A percentile compares a stretch with the other conserved stretches of the same genome.
phyloP scores from a whole-genome alignment of 2,888 invertebrate species.

The Cerastis leucographa region DNA sequence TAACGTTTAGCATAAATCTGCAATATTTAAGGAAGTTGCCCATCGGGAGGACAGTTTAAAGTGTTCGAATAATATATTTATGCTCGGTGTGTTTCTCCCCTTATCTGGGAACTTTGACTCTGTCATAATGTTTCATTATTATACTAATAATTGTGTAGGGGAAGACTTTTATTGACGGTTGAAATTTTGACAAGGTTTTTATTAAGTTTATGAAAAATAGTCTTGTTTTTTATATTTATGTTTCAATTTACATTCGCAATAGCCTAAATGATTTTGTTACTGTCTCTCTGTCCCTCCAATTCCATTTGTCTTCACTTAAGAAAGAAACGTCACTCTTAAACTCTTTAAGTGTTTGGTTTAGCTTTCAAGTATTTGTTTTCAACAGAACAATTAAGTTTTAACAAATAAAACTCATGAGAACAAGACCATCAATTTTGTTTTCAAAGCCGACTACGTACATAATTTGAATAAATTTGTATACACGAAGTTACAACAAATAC shows the following conservation, averaged over 20 bases:
- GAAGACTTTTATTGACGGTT: conserved; percentile 45
- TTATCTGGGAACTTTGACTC: conserved; percentile 64
- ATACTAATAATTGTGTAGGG: conserved; percentile 61
- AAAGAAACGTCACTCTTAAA: conserved; percentile 21
- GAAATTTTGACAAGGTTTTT: conserved; percentile 51
- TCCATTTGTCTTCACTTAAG: conserved; percentile 18
- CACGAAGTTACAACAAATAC: conserved; percentile 33
- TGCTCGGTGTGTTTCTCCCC: conserved; percentile 66
- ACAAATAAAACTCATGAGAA: conserved; percentile 36
- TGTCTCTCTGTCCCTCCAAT: background rate
- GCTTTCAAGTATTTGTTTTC: conserved; percentile 28
- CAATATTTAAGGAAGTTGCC: conserved; percentile 83
- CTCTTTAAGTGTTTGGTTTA: conserved; percentile 18
- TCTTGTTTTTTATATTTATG: conserved; percentile 7
- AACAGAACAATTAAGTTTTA: conserved; percentile 41
- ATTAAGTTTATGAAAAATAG: conserved; percentile 44
- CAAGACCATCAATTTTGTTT: conserved; percentile 39
- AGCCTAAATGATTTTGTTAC: conserved; percentile 2
- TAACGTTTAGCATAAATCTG: conserved; percentile 86
- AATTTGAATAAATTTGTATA: conserved; percentile 56
- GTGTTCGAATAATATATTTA: conserved; percentile 80
- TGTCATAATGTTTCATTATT: conserved; percentile 65
- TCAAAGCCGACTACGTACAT: conserved; percentile 26
- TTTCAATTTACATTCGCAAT: conserved; percentile 8
- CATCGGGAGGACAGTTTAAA: conserved; percentile 75